Conservation (phyloP, 1,140 invertebrate genomes). For the Heliconius eleuchia region DNA sequence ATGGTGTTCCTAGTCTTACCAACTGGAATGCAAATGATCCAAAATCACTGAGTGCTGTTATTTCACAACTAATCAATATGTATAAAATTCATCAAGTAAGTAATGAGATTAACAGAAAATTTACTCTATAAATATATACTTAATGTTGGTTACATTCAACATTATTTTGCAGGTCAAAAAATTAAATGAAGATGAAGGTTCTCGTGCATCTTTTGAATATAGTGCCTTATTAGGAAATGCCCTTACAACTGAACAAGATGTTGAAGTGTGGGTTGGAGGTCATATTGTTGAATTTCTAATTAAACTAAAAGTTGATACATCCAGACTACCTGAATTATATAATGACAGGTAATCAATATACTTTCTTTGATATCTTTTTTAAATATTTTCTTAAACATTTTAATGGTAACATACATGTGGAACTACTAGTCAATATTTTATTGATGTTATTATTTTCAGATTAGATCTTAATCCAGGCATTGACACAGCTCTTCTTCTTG, state of each 20-base stretch:
- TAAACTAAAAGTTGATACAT: constrained; percentile 72
- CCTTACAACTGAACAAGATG: constrained; percentile 69
- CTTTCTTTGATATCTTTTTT: not conserved
- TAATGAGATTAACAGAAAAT: not conserved
- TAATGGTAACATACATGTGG: not conserved
- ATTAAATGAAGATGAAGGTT: constrained; percentile 76
- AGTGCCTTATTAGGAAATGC: constrained; percentile 74
- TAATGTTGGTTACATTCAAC: not conserved
- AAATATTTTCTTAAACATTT: not conserved
- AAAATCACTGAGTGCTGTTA: constrained; percentile 79
- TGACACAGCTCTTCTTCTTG: constrained; percentile 72
- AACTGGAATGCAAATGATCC: constrained; percentile 81
- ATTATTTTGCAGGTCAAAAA: constrained; percentile 61
- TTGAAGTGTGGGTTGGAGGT: constrained; percentile 75
- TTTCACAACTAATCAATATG: constrained; percentile 79
- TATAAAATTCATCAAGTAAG: constrained; percentile 82
- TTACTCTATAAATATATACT: not conserved
- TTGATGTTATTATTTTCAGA: constrained; percentile 50
- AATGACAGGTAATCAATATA: constrained; percentile 62
- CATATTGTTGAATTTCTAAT: constrained; percentile 77
- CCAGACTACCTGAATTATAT: constrained; percentile 71
- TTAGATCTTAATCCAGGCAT: constrained; percentile 73
- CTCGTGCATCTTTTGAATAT: constrained; percentile 78
- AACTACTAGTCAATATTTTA: constrained; percentile 3
- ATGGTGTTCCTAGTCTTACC: constrained; percentile 81